Evolutionary conservation across 1,140 invertebrate genomes (phyloP), one percentile per base, ranked within the genome.

Genomic region (Papilio polyxenes): DNA sequence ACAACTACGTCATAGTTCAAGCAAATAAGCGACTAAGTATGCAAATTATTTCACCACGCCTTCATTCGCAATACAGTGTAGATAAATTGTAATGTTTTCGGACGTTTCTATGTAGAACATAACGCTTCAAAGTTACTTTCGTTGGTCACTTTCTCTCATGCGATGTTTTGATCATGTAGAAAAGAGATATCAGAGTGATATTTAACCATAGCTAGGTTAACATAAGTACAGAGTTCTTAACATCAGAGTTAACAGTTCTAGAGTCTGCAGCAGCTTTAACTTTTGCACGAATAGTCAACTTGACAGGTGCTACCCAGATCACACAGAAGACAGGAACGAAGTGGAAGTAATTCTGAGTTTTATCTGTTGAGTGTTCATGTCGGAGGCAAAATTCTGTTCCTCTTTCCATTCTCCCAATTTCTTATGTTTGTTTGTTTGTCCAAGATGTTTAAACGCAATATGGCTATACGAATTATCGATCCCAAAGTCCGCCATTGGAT

Each of bases 391-490:
- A n/a, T 59, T 59, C 17, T n/a, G 8, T 6, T n/a, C 49, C 49
- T 11, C 10, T 10, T 11, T 13, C 8, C 13, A 6, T 59, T 59
- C 53, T 56, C 11, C 53, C 53, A 53, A 4, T 53, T 53, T 5
- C 13, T 15, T 4, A 17, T 15, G 0, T 59, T 59, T 5, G n/a
- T 59, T 11, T 76, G 51, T 59, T 78, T 78, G 20, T 78, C 51
- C 51, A 7, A 20, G 17, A 37, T 59, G 56, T 56, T 51, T 56
- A 53, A 31, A n/a, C 15, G 31, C 2, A 78, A 1, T 23, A 59
- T 65, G 77, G 77, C 62, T 37, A 79, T 53, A 23, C 53, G 40
- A 62, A 31, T 65, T 79, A 79, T 56, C 31, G 76, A 78, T 62
- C 77, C 13, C 15, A 79, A 79, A 15, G 56, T 40, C 23, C 75